Evolutionary conservation across 2,797 vertebrate species (phyloP).

Genomic region (Peromyscus attwateri): DNA sequence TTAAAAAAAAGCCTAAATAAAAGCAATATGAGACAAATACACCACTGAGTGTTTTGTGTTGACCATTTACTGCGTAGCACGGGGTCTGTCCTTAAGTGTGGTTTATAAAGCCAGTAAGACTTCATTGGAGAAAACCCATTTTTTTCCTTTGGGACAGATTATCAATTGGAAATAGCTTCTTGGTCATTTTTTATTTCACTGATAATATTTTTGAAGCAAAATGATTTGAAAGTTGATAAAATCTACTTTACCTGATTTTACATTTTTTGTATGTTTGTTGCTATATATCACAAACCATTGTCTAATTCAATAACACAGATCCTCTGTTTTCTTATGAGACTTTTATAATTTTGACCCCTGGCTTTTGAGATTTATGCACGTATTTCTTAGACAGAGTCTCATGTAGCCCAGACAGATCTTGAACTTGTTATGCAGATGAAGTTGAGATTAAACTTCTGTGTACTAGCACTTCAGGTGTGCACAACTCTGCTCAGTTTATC

Average conservation of each 20-base stretch:
- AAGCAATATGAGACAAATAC: not conserved
- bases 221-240: conserved; percentile 7
- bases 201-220: not conserved
- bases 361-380: not conserved
- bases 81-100: not conserved
- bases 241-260: not conserved
- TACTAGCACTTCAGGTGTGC: not conserved
- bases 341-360: not conserved
- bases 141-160: not conserved
- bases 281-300: not conserved
- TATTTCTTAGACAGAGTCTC: not conserved
- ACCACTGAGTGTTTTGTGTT: not conserved
- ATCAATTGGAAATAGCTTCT: not conserved
- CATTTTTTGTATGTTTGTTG: not conserved
- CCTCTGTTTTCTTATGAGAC: not conserved
- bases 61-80: not conserved
- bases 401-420: not conserved
- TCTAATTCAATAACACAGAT: not conserved
- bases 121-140: not conserved
- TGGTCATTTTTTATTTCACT: not conserved
- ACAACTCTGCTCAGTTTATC: not conserved
- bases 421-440: not conserved
- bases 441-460: not conserved
- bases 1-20: not conserved
- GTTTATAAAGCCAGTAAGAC: not conserved